phyloP scores from a whole-genome alignment of 2,113 vertebrate genomes.

The Scomber scombrus region DNA sequence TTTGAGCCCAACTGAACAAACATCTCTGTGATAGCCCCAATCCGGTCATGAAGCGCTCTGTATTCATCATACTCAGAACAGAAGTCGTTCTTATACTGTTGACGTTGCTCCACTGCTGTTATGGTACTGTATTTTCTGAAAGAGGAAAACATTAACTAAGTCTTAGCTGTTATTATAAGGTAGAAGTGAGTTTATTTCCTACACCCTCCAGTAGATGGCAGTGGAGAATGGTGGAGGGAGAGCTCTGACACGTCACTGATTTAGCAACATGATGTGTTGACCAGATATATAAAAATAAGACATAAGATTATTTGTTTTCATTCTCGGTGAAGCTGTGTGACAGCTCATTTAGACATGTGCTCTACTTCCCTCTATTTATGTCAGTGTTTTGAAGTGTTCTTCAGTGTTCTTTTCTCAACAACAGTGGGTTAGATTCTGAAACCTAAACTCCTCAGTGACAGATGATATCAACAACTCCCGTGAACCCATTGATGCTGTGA shows the following conservation, averaged over 20 bases:
- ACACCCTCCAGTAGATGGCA: constrained; percentile 73
- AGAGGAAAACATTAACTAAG: neutral
- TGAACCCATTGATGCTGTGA: neutral
- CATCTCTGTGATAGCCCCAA: constrained; percentile 84
- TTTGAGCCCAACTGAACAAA: constrained; percentile 89
- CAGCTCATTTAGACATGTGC: constrained; percentile 50
- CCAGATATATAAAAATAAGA: constrained; percentile 72
- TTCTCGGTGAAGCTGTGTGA: constrained; percentile 50
- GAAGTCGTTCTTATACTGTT: constrained; percentile 89
- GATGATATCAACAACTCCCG: constrained; percentile 2
- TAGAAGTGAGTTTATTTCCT: neutral
- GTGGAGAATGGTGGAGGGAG: constrained; percentile 26
- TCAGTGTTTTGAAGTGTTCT: constrained; percentile 49
- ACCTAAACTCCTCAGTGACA: constrained; percentile 8
- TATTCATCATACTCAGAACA: constrained; percentile 87
- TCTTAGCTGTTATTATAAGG: neutral
- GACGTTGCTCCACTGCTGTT: constrained; percentile 81
- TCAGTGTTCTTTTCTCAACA: constrained; percentile 21
- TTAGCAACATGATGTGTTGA: constrained; percentile 57
- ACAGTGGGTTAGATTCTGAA: constrained; percentile 19
- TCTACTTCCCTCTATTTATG: constrained; percentile 45
- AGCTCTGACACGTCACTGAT: constrained; percentile 36
- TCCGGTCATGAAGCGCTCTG: constrained; percentile 83
- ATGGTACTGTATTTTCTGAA: constrained; percentile 85
- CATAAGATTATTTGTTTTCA: constrained; percentile 63